These are phyloP conservation scores for Sebastes taczanowskii DNA, from an alignment of 2,797 vertebrate species.

Conservation along the genomic window DNA sequence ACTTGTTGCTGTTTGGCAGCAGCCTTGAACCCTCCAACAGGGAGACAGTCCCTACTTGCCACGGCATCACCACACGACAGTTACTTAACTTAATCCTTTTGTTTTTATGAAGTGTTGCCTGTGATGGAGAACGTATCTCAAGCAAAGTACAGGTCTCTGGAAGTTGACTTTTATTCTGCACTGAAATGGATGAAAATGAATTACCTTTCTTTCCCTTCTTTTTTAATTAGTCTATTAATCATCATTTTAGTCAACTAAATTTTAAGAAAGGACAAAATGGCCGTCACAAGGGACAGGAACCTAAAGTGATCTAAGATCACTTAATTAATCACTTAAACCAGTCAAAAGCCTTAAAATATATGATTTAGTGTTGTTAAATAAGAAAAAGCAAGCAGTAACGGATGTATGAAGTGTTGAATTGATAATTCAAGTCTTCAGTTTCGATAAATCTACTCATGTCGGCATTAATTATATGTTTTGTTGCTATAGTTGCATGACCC, in stretches of 20 bases:
- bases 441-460: neutral
- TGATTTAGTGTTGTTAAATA: neutral
- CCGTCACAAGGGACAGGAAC: neutral
- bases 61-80: neutral
- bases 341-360: neutral
- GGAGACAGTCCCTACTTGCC: neutral
- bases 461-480: neutral
- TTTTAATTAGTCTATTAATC: neutral
- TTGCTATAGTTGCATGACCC: neutral
- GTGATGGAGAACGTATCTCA: neutral
- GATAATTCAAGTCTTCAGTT: neutral
- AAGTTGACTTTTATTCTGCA: neutral
- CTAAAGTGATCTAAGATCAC: neutral
- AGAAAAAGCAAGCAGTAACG: neutral
- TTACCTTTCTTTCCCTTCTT: neutral
- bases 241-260: neutral
- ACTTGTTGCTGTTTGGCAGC: neutral
- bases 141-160: too few species aligned
- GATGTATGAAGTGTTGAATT: neutral
- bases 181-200: neutral
- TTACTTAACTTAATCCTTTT: neutral
- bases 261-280: neutral
- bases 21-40: neutral
- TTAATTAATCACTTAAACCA: neutral
- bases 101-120: neutral